Evolutionary conservation across 2,113 vertebrate species (phyloP), one percentile per base, ranked within the genome.

Genomic region (Peromyscus polionotus): DNA sequence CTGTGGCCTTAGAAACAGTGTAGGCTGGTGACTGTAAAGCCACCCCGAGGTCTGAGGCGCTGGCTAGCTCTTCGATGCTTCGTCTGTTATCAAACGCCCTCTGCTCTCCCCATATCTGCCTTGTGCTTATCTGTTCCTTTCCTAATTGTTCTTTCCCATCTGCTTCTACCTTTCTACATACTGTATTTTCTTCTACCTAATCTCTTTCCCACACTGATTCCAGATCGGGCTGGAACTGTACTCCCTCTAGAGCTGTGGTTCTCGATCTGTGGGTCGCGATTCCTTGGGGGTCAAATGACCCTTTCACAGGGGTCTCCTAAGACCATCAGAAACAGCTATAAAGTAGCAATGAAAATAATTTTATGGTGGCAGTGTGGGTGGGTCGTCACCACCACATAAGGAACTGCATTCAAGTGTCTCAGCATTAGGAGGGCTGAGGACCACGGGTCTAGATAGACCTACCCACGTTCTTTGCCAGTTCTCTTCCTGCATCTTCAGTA

Each of bases 1-100:
- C 85, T 81, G n/a, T 65, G 31, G 54, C 88, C 70, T 79, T 70
- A 63, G 51, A 86, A 70, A 48, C 67, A 45, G 36, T 26, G 39
- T 91, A 48, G 59, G 77, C 28, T 72, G 59, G 45, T 79, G 84
- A 85, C 31, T 42, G 36, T 61, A 89, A 22, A 92, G 33, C 26
- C 88, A 90, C 42, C 77, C 90, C 19, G 16, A 91, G 73, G 59
- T 87, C 93, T 89, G 51, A 73, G 86, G 65, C 86, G 93, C 45
- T 63, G 14, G 8, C 80, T 83, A 14, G 42, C 28, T 42, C 11
- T 96, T 73, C 2, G 7, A 84, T 95, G 88, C 45, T 79, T 90
- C 57, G 6, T 72, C 61, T 92, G 26, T 92, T 92, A 5, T 59
- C 84, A 48, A 16, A 26, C 45, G 59, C 39, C 65, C 76, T 59